Conservation (phyloP, 1,140 invertebrate genomes). For the Tribolium madens region DNA sequence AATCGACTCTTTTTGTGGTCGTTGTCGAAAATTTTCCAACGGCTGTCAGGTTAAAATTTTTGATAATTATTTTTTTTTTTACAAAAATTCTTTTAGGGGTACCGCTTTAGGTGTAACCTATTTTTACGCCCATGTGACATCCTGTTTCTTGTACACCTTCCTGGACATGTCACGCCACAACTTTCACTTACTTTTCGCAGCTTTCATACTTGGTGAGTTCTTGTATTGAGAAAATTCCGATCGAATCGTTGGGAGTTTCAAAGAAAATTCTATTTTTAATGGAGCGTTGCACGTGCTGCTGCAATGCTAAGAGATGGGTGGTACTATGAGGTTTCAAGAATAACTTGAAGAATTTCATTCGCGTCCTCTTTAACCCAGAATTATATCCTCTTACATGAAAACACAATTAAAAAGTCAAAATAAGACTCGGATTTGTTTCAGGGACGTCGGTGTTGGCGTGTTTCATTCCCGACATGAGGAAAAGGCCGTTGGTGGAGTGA, state of each 20-base stretch:
- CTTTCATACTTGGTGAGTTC: constrained; percentile 7
- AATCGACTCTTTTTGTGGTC: constrained; percentile 1
- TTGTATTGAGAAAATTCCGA: background rate
- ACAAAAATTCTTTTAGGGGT: constrained; percentile 26
- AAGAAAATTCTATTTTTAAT: constrained; percentile 27
- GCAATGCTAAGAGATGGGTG: constrained; percentile 3
- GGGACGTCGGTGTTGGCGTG: constrained; percentile 48
- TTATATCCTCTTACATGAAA: constrained; percentile 29
- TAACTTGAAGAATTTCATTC: constrained; percentile 46
- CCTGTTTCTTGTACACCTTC: constrained; percentile 4
- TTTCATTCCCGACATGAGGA: constrained; percentile 50
- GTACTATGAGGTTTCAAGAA: constrained; percentile 35
- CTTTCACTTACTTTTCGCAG: constrained; percentile 4
- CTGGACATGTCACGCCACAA: constrained; percentile 18
- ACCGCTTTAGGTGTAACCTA: constrained; percentile 24
- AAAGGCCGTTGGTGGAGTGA: constrained; percentile 52
- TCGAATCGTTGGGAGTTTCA: background rate
- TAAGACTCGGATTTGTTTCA: constrained; percentile 46
- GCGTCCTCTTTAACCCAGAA: background rate
- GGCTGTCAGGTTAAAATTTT: constrained; percentile 11
- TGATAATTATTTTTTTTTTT: background rate
- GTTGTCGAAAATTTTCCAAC: constrained; percentile 27
- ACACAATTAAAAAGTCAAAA: constrained; percentile 7
- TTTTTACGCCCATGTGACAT: constrained; percentile 37
- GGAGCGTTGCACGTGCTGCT: constrained; percentile 15